A percentile compares a stretch with the other conserved stretches of the same genome.
Evolutionary conservation across 2,797 vertebrate genomes (phyloP).

Genomic region (Peromyscus nudipes): DNA sequence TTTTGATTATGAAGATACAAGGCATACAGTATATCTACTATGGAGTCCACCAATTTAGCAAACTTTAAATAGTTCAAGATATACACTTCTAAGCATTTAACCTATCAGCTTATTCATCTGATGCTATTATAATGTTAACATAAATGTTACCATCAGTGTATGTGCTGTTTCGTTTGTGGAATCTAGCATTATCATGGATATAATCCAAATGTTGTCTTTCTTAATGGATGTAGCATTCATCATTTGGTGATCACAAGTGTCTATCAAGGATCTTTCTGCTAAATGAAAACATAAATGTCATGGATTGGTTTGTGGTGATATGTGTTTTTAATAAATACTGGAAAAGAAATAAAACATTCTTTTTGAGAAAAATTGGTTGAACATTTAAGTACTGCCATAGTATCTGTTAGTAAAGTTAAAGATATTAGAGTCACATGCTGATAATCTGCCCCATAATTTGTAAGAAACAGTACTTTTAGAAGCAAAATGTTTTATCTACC

Average conservation of each 20-base stretch:
- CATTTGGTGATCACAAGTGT: constrained; percentile 36
- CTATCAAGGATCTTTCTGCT: constrained; percentile 19
- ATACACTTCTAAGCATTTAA: constrained; percentile 41
- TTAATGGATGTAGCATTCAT: constrained; percentile 57
- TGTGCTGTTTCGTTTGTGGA: constrained; percentile 28
- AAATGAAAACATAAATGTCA: constrained; percentile 60
- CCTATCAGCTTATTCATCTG: not conserved
- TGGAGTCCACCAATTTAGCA: not conserved
- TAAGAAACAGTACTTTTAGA: constrained; percentile 33
- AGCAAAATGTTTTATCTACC: constrained; percentile 48
- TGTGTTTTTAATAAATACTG: constrained; percentile 56
- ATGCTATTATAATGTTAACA: constrained; percentile 18
- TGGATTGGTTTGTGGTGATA: constrained; percentile 46
- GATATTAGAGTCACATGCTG: not conserved
- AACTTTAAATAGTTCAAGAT: constrained; percentile 43
- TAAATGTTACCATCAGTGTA: not conserved
- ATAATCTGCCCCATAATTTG: not conserved
- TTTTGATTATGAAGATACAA: constrained; percentile 34
- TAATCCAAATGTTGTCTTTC: constrained; percentile 32
- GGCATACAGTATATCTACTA: constrained; percentile 21
- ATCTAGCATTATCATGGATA: constrained; percentile 9
- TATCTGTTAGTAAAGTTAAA: constrained; percentile 51
- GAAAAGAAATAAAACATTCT: not conserved
- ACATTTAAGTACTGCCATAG: constrained; percentile 2
- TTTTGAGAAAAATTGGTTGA: constrained; percentile 57